Percentiles rank a stretch among this genome's conserved stretches.
phyloP scores from a whole-genome alignment of 2,888 invertebrate species.

The Limnephilus auricula region DNA sequence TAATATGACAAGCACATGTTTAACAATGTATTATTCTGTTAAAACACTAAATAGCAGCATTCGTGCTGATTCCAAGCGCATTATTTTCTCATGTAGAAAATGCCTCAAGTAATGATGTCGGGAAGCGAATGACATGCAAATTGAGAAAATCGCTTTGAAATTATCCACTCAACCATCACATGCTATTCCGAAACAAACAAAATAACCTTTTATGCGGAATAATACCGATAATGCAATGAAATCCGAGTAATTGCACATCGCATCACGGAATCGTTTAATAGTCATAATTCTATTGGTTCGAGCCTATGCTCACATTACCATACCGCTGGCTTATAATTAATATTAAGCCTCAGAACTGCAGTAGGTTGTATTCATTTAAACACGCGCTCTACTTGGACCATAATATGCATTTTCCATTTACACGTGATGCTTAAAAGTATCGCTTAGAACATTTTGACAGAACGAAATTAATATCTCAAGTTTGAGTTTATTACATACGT shows the following conservation, averaged over 20 bases:
- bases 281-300: constrained; percentile 12
- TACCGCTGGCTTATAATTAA: neutral
- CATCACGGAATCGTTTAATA: constrained; percentile 39
- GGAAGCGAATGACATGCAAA: constrained; percentile 64
- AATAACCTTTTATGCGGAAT: constrained; percentile 58
- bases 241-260: constrained; percentile 51
- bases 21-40: neutral
- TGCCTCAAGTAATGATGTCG: constrained; percentile 60
- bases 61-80: constrained; percentile 44
- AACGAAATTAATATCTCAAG: neutral
- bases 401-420: neutral
- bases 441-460: neutral
- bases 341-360: neutral
- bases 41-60: neutral
- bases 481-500: too few species aligned
- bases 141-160: constrained; percentile 66
- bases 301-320: neutral
- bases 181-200: constrained; percentile 52
- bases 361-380: neutral
- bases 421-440: neutral
- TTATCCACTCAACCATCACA: constrained; percentile 64
- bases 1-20: neutral
- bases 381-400: neutral
- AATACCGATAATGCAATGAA: constrained; percentile 53
- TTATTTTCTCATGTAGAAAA: constrained; percentile 54